These are phyloP conservation scores for Spea hammondii DNA, from an alignment of 2,797 vertebrate species.

Conservation along the genomic window DNA sequence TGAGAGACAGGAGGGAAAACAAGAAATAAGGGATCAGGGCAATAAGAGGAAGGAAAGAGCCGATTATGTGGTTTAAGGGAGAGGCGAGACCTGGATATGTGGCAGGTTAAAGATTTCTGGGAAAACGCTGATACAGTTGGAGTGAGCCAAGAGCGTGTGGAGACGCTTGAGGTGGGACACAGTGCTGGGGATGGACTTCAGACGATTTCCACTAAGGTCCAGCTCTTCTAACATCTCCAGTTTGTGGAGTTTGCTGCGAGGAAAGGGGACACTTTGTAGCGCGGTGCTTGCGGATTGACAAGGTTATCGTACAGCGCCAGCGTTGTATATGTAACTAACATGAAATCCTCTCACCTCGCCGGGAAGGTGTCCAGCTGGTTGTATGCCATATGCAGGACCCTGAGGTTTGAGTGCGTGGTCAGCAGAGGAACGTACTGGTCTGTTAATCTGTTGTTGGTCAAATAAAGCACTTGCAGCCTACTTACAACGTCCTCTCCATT, in stretches of 20 bases:
- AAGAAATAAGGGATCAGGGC: slow-evolving; percentile 42
- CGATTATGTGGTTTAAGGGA: slow-evolving; percentile 15
- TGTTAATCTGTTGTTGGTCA: slow-evolving; percentile 86
- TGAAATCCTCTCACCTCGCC: slow-evolving; percentile 76
- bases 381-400: slow-evolving; percentile 89
- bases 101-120: slow-evolving; percentile 92
- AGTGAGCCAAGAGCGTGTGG: slow-evolving; percentile 89
- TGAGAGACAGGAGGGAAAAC: slow-evolving; percentile 22
- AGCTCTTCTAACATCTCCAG: slow-evolving; percentile 92
- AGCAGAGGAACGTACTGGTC: slow-evolving; percentile 86
- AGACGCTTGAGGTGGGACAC: slow-evolving; percentile 90
- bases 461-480: slow-evolving; percentile 88
- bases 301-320: neutral
- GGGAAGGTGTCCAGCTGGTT: slow-evolving; percentile 91
- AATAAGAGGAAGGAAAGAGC: slow-evolving; percentile 30
- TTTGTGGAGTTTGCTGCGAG: slow-evolving; percentile 87
- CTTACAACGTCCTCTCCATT: slow-evolving; percentile 86
- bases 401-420: slow-evolving; percentile 83
- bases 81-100: slow-evolving; percentile 79
- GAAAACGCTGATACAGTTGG: slow-evolving; percentile 91
- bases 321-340: no score
- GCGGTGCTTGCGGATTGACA: neutral
- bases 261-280: slow-evolving; percentile 24
- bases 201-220: slow-evolving; percentile 91
- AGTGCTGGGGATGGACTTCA: slow-evolving; percentile 92